phyloP scores from a whole-genome alignment of 2,113 vertebrate species.

The Pimephales promelas region DNA sequence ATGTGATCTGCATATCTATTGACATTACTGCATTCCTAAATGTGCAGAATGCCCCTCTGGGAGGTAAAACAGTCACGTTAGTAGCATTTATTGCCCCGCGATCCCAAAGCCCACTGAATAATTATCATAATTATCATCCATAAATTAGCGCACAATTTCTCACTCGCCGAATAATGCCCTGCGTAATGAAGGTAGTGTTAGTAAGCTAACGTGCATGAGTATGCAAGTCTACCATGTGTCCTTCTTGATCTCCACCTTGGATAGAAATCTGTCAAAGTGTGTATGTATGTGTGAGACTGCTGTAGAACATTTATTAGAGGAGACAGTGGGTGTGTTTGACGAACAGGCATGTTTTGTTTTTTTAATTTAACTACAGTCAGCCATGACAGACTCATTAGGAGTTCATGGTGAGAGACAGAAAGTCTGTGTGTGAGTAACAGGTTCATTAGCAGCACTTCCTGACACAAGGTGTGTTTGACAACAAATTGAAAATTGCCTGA shows the following conservation, averaged over 20 bases:
- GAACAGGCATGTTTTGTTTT: conserved; percentile 50
- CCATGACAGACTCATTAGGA: conserved; percentile 72
- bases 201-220: background rate
- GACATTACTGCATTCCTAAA: conserved; percentile 21
- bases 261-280: background rate
- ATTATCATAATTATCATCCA: conserved; percentile 55
- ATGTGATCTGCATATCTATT: conserved; percentile 45
- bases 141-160: conserved; percentile 54
- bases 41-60: conserved; percentile 34
- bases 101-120: conserved; percentile 40
- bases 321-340: conserved; percentile 22
- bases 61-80: conserved; percentile 34
- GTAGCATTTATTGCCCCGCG: conserved; percentile 38
- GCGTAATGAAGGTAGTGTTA: conserved; percentile 13
- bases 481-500: conserved; percentile 22
- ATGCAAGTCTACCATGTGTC: conserved; percentile 12
- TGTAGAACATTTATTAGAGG: conserved; percentile 14
- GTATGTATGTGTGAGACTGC: conserved; percentile 27
- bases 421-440: conserved; percentile 41
- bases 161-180: conserved; percentile 25
- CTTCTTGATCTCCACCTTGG: conserved; percentile 15
- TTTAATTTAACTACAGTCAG: conserved; percentile 66
- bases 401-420: conserved; percentile 58
- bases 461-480: conserved; percentile 44
- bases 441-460: conserved; percentile 43